Conservation (phyloP, 2,797 vertebrate species). For the Pempheris klunzingeri region DNA sequence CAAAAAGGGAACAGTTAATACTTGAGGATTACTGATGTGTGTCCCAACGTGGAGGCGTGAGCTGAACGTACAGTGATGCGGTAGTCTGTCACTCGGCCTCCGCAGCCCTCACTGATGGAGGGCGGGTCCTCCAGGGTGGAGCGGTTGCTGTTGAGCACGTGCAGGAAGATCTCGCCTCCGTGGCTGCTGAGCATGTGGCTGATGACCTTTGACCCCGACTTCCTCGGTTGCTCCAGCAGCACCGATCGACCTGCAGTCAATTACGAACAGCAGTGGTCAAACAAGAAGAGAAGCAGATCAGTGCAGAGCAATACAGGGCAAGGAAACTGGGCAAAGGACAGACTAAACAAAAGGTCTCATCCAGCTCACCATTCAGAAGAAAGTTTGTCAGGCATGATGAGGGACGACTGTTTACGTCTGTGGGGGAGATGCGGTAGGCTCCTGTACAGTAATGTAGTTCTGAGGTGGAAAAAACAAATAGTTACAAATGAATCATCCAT, state of each 20-base stretch:
- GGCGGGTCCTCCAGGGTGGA: conserved; percentile 98
- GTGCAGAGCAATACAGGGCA: neutral
- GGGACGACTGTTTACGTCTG: conserved; percentile 98
- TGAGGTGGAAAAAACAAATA: conserved; percentile 67
- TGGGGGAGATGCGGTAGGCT: conserved; percentile 97
- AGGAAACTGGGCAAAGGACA: neutral
- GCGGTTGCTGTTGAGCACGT: conserved; percentile 96
- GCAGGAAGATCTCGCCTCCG: conserved; percentile 97
- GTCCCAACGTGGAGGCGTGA: neutral
- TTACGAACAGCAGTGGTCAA: neutral
- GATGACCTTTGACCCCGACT: conserved; percentile 98
- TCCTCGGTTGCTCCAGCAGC: conserved; percentile 96
- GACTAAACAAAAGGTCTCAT: neutral
- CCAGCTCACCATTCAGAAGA: conserved; percentile 92
- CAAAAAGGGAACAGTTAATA: neutral
- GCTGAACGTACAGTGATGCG: conserved; percentile 92
- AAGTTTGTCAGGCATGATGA: conserved; percentile 99
- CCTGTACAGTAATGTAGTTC: conserved; percentile 98
- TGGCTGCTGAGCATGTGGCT: conserved; percentile 99
- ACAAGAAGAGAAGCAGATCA: neutral
- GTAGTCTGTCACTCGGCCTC: conserved; percentile 98
- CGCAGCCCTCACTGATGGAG: conserved; percentile 98
- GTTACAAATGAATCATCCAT: neutral
- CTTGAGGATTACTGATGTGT: neutral
- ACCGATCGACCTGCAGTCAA: conserved; percentile 92